Percentiles rank a stretch among this genome's conserved stretches.
Conservation (phyloP, 2,888 invertebrate species). For the Suillia variegata region DNA sequence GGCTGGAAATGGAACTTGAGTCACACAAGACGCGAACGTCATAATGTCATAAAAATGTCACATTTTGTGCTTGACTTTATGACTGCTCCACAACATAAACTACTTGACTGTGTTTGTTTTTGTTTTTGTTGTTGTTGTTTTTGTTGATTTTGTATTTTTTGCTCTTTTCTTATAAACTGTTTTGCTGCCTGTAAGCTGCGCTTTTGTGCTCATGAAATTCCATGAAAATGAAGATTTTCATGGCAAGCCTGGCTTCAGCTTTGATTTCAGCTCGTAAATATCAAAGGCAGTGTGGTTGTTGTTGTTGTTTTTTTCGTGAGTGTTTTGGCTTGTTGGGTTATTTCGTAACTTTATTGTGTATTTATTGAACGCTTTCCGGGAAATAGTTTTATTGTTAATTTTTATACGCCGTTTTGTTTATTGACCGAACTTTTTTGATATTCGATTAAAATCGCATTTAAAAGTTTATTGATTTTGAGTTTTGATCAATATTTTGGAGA, state of each 20-base stretch:
- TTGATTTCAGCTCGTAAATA: slow-evolving; percentile 47
- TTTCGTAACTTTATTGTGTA: not conserved
- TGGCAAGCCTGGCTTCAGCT: slow-evolving; percentile 17
- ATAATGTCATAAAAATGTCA: slow-evolving; percentile 59
- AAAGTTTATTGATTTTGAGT: too few relatives aligned
- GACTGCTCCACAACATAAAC: slow-evolving; percentile 55
- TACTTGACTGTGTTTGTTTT: too few relatives aligned
- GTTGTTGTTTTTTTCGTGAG: not conserved
- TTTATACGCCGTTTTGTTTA: too few relatives aligned
- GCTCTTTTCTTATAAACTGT: not conserved
- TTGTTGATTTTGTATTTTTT: not conserved
- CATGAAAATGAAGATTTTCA: not conserved
- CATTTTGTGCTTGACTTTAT: slow-evolving; percentile 59
- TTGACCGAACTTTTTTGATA: too few relatives aligned
- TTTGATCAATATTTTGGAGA: too few relatives aligned
- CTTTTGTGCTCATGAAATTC: not conserved
- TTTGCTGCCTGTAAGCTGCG: not conserved
- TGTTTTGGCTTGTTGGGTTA: not conserved
- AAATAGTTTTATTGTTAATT: too few relatives aligned
- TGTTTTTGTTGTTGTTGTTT: too few relatives aligned
- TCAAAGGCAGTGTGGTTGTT: not conserved
- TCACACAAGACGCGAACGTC: slow-evolving; percentile 37
- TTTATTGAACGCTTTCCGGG: too few relatives aligned
- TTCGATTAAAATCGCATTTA: too few relatives aligned
- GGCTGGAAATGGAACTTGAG: not conserved